phyloP scores from a whole-genome alignment of 2,888 invertebrate genomes.

The Mactromeris polynyma region DNA sequence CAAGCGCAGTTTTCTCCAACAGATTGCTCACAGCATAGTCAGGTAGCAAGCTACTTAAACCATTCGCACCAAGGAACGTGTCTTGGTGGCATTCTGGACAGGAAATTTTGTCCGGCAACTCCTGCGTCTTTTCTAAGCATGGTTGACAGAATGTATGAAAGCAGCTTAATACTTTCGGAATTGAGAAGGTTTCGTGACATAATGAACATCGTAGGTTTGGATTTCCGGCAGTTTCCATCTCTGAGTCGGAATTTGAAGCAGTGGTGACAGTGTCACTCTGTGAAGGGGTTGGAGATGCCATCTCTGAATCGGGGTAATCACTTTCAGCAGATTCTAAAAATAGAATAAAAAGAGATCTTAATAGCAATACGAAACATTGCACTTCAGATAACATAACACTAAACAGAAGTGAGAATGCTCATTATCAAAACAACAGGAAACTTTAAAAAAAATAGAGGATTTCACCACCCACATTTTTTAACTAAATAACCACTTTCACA shows the following conservation, averaged over 20 bases:
- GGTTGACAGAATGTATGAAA: conserved; percentile 93
- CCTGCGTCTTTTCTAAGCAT: conserved; percentile 91
- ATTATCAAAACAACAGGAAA: no score
- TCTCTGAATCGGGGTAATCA: conserved; percentile 64
- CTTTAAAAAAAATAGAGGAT: no score
- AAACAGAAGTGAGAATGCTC: no score
- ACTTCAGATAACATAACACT: neutral
- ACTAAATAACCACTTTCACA: no score
- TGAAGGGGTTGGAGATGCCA: conserved; percentile 86
- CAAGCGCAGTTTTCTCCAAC: conserved; percentile 85
- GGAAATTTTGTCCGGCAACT: conserved; percentile 91
- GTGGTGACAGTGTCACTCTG: conserved; percentile 83
- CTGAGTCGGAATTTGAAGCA: conserved; percentile 84
- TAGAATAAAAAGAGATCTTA: conserved; percentile 23
- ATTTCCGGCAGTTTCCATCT: conserved; percentile 78
- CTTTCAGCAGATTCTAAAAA: conserved; percentile 64
- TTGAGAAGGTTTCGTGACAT: conserved; percentile 91
- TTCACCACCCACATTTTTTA: no score
- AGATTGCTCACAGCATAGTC: conserved; percentile 90
- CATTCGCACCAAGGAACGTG: conserved; percentile 87
- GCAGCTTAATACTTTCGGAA: conserved; percentile 86
- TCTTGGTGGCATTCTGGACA: conserved; percentile 91
- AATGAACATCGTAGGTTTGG: conserved; percentile 89
- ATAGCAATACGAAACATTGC: neutral
- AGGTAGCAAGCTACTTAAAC: conserved; percentile 91